Evolutionary conservation across 2,797 vertebrate species (phyloP).

Genomic region (Salmo trutta): DNA sequence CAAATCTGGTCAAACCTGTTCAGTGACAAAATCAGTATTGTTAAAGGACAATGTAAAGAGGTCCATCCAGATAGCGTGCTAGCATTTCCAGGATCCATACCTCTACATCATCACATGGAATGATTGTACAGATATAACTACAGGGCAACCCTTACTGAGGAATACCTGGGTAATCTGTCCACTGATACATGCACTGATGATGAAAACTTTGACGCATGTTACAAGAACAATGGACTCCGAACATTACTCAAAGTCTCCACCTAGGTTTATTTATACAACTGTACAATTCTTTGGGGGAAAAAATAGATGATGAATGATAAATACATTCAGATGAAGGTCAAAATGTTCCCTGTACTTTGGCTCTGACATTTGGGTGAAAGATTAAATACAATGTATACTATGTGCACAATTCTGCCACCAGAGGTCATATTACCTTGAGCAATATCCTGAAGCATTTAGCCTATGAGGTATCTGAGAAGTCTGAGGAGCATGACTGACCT

Average conservation of each 20-base stretch:
- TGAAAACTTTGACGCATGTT: neutral
- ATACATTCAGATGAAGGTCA: neutral
- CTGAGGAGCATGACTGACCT: neutral
- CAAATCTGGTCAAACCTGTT: neutral
- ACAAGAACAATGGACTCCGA: conserved; percentile 1
- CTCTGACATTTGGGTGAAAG: neutral
- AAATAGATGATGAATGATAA: neutral
- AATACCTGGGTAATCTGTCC: neutral
- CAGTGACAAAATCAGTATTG: neutral
- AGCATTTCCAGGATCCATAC: neutral
- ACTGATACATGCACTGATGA: neutral
- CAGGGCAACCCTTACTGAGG: neutral
- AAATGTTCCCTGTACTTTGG: neutral
- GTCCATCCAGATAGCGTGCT: neutral
- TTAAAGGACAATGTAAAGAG: neutral
- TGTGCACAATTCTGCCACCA: neutral
- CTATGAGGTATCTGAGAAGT: conserved; percentile 20
- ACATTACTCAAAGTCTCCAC: neutral
- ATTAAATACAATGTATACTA: neutral
- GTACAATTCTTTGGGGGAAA: neutral
- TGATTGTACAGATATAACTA: neutral
- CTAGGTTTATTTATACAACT: neutral
- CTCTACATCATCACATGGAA: neutral
- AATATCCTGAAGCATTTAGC: conserved; percentile 3
- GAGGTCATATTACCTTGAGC: neutral